Percentiles rank a stretch among this genome's conserved stretches.
These are phyloP conservation scores for Ctenomys sociabilis DNA, from an alignment of 2,113 vertebrate species.

Conservation along the genomic window DNA sequence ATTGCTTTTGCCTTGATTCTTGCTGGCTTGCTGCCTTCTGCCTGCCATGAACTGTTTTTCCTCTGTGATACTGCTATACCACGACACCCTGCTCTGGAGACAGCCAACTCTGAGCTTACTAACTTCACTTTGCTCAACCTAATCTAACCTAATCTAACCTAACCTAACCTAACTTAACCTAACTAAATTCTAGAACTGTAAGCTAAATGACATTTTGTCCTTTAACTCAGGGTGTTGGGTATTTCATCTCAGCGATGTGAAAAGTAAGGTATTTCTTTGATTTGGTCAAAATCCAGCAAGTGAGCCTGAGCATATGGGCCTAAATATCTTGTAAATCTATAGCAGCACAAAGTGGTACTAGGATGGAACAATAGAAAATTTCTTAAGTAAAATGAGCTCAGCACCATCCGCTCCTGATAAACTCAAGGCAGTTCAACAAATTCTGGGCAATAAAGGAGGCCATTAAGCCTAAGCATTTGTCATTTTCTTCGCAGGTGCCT, in stretches of 20 bases:
- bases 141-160: no score
- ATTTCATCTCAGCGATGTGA: neutral
- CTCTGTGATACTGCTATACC: neutral
- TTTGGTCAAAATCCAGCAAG: neutral
- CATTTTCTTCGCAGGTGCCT: conserved; percentile 60
- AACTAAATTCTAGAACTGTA: neutral
- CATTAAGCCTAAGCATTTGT: conserved; percentile 66
- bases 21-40: neutral
- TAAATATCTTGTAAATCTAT: neutral
- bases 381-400: conserved; percentile 21
- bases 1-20: neutral
- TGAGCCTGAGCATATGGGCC: neutral
- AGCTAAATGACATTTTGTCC: neutral
- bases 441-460: conserved; percentile 41
- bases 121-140: no score
- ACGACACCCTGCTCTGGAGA: neutral
- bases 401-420: conserved; percentile 37
- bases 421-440: conserved; percentile 42
- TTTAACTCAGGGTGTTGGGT: neutral
- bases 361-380: neutral
- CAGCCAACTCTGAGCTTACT: neutral
- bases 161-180: no score
- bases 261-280: neutral
- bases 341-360: neutral
- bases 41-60: neutral